Conservation (phyloP, 1,140 invertebrate species). For the Cylas formicarius region DNA sequence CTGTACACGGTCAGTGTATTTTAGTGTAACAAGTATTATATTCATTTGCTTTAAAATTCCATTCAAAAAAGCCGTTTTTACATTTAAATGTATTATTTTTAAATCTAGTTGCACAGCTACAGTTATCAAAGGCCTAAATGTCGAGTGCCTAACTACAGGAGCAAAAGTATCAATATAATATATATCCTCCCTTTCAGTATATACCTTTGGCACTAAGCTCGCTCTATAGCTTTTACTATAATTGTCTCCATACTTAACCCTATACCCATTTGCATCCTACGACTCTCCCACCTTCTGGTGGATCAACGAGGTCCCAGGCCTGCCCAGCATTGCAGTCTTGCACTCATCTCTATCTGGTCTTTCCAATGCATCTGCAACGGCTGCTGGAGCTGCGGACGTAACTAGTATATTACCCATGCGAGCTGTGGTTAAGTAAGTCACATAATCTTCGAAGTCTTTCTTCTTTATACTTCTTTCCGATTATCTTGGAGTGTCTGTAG, state of each 20-base stretch:
- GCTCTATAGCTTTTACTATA: conserved; percentile 30
- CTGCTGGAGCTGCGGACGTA: conserved; percentile 11
- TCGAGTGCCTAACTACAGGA: conserved; percentile 25
- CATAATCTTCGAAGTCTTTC: conserved; percentile 20
- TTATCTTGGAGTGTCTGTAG: too few species aligned
- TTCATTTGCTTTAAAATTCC: conserved; percentile 35
- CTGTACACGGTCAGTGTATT: conserved; percentile 39
- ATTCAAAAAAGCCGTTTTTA: conserved; percentile 41
- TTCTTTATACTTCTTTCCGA: conserved; percentile 18
- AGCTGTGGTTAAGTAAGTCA: conserved; percentile 14
- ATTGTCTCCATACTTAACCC: conserved; percentile 27
- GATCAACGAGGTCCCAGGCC: conserved; percentile 28
- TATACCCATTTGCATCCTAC: conserved; percentile 41
- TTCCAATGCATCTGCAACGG: conserved; percentile 24
- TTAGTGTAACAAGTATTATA: conserved; percentile 34
- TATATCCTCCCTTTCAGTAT: conserved; percentile 25
- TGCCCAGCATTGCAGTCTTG: conserved; percentile 33
- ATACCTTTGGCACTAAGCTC: conserved; percentile 41
- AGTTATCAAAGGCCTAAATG: conserved; percentile 26
- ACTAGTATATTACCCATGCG: background rate
- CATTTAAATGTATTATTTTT: conserved; percentile 34
- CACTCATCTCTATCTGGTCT: conserved; percentile 28
- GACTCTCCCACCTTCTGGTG: conserved; percentile 31
- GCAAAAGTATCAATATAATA: conserved; percentile 23
- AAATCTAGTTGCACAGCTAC: conserved; percentile 28